A percentile compares a stretch with the other conserved stretches of the same genome.
Evolutionary conservation across 2,888 invertebrate genomes (phyloP).

Genomic region (Pterobdella sp.): DNA sequence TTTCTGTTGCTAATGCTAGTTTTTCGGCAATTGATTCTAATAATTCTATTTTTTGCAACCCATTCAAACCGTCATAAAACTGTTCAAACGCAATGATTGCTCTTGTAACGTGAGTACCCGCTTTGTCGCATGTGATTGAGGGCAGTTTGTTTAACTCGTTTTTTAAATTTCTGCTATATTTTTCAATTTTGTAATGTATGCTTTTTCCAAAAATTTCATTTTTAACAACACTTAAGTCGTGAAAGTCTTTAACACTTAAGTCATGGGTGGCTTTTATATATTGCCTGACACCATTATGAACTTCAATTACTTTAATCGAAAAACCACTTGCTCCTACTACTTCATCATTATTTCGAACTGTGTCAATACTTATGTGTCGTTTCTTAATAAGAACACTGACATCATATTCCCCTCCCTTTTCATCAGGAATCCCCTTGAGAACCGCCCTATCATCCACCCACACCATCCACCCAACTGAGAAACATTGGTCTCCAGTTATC

Average conservation of each 20-base stretch:
- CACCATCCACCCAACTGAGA: too few species aligned
- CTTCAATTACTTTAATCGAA: neutral
- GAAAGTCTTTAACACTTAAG: neutral
- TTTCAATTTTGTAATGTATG: neutral
- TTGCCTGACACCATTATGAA: neutral
- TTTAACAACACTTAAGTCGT: neutral
- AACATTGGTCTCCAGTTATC: too few species aligned
- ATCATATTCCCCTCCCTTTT: neutral
- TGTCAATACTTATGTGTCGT: neutral
- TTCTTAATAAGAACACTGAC: conserved; percentile 1
- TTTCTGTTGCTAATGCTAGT: conserved; percentile 43
- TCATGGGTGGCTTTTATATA: neutral
- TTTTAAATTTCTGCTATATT: neutral
- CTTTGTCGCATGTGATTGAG: conserved; percentile 40
- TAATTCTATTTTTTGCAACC: conserved; percentile 58
- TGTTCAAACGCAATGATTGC: conserved; percentile 64
- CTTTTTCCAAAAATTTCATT: neutral
- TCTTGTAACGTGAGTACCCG: conserved; percentile 57
- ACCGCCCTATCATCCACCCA: neutral
- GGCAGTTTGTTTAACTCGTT: conserved; percentile 33
- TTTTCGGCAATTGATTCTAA: conserved; percentile 42
- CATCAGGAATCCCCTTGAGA: neutral
- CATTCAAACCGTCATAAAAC: conserved; percentile 60
- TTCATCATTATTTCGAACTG: neutral
- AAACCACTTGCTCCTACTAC: neutral